These are phyloP conservation scores for Caenorhabditis afra DNA, from an alignment of 2,888 invertebrate genomes.

Conservation along the genomic window DNA sequence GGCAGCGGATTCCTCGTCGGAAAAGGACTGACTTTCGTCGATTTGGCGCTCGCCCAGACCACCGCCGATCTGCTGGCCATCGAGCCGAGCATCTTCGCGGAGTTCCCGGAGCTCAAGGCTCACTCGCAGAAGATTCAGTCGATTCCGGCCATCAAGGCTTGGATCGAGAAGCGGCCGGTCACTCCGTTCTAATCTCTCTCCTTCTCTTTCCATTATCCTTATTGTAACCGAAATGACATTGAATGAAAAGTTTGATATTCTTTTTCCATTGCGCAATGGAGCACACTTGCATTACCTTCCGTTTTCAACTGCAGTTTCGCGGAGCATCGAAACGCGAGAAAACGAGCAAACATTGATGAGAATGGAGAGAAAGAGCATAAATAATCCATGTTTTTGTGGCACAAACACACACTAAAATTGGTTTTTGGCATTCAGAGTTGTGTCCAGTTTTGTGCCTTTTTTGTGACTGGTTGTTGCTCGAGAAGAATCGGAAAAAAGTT, in stretches of 20 bases:
- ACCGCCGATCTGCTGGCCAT: constrained; percentile 59
- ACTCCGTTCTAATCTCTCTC: constrained; percentile 27
- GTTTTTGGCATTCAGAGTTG: too few species aligned
- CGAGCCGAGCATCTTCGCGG: constrained; percentile 63
- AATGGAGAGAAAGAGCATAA: too few species aligned
- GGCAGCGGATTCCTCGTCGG: constrained; percentile 70
- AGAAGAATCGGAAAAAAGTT: too few species aligned
- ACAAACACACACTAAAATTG: too few species aligned
- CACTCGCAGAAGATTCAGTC: constrained; percentile 72
- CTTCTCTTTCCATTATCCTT: constrained; percentile 38
- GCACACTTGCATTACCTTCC: too few species aligned
- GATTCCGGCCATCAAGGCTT: constrained; percentile 71
- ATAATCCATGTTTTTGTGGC: background rate
- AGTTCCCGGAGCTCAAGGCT: constrained; percentile 63
- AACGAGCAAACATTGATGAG: too few species aligned
- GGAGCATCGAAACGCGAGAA: background rate
- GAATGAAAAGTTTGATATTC: too few species aligned
- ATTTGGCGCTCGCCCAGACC: constrained; percentile 70
- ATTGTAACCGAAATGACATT: background rate
- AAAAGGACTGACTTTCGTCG: constrained; percentile 71
- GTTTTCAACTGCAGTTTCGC: too few species aligned
- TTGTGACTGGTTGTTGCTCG: too few species aligned
- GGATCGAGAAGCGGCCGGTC: constrained; percentile 70
- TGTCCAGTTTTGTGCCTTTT: too few species aligned
- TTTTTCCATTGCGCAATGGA: too few species aligned